Evolutionary conservation across 2,113 vertebrate species (phyloP).

Genomic region (Aviceda subcristata): DNA sequence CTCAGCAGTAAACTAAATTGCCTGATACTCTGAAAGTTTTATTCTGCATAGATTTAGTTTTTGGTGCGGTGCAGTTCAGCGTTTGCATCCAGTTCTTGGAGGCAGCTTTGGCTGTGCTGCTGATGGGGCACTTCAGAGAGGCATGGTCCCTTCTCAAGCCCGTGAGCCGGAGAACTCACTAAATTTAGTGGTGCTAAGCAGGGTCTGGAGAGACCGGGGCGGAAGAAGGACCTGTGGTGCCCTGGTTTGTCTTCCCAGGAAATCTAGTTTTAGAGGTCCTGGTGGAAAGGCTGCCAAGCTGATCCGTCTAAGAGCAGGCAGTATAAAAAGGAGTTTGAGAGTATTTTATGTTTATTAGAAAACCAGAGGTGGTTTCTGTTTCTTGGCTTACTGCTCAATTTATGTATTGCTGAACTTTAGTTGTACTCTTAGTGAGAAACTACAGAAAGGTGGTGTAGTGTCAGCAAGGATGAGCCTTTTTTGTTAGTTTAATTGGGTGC

Average conservation of each 20-base stretch:
- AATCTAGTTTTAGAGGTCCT: neutral
- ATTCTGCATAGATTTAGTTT: rapidly evolving
- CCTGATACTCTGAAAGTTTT: neutral
- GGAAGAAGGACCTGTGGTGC: neutral
- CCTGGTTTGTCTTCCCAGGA: neutral
- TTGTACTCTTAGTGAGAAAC: neutral
- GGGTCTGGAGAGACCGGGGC: rapidly evolving
- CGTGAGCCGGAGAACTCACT: rapidly evolving
- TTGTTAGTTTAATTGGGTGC: neutral
- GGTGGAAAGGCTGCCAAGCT: neutral
- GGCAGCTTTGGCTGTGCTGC: neutral
- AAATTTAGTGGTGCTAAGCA: neutral
- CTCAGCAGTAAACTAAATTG: neutral
- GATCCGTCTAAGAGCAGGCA: neutral
- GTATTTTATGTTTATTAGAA: neutral
- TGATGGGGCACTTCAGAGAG: neutral
- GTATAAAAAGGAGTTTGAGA: neutral
- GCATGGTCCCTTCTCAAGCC: rapidly evolving
- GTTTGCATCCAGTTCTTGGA: neutral
- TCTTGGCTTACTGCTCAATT: neutral
- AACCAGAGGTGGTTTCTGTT: neutral
- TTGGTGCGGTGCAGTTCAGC: neutral
- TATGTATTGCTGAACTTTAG: neutral
- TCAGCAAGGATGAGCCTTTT: neutral
- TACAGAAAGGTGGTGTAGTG: neutral